These are phyloP conservation scores for Drosophila pruinosa DNA, from an alignment of 1,140 invertebrate genomes.

Conservation along the genomic window DNA sequence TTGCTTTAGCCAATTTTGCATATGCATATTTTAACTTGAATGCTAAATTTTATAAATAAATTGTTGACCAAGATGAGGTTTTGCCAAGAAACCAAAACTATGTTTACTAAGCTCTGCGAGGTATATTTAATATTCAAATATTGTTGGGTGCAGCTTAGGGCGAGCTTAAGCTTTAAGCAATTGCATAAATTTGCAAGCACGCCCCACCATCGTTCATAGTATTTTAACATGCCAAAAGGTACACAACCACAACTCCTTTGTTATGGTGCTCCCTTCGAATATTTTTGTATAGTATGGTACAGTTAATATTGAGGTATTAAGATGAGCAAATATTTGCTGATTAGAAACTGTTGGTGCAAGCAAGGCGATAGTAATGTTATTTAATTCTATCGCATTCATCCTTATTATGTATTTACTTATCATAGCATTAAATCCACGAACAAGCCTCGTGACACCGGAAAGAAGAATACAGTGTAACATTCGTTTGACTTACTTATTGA, in stretches of 20 bases:
- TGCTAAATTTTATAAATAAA: constrained; percentile 38
- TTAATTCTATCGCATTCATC: too few relatives aligned
- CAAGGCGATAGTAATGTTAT: too few relatives aligned
- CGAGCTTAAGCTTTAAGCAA: constrained; percentile 20
- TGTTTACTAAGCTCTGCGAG: neutral
- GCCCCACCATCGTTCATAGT: neutral
- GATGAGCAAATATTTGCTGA: too few relatives aligned
- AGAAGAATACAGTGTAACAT: too few relatives aligned
- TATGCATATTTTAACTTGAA: constrained; percentile 53
- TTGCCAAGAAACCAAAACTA: neutral
- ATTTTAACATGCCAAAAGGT: neutral
- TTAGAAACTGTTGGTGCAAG: too few relatives aligned
- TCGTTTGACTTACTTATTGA: constrained; percentile 72
- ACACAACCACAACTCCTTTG: neutral
- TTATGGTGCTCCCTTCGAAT: neutral
- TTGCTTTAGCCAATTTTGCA: constrained; percentile 27
- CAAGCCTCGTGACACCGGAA: too few relatives aligned
- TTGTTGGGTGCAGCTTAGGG: constrained; percentile 18
- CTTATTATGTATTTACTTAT: too few relatives aligned
- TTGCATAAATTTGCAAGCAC: constrained; percentile 23
- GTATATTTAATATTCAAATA: constrained; percentile 25
- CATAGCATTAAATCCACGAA: neutral
- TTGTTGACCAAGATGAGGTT: neutral
- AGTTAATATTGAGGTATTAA: too few relatives aligned
- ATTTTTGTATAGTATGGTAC: neutral